A percentile compares a stretch with the other conserved stretches of the same genome.
These are phyloP conservation scores for Staurois parvus DNA, from an alignment of 2,797 vertebrate species.

Conservation along the genomic window DNA sequence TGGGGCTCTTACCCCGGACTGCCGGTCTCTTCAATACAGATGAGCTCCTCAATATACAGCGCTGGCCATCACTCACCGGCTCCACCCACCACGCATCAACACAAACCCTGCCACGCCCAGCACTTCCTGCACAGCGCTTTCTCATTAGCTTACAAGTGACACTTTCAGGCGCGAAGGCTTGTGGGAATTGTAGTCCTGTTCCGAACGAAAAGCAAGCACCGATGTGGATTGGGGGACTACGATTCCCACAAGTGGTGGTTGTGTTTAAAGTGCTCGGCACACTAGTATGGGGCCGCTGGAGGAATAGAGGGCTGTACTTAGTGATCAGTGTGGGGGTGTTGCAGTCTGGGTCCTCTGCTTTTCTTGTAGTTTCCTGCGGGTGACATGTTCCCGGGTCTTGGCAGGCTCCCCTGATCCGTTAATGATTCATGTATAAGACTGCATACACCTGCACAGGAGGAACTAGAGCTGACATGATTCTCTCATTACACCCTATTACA, in stretches of 20 bases:
- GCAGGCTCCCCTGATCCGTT: no score
- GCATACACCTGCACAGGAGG: no score
- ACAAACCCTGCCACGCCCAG: background rate
- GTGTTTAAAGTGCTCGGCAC: background rate
- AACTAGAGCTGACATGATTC: no score
- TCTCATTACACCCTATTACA: no score
- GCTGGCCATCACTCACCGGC: background rate
- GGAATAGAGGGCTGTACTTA: background rate
- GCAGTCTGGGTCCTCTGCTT: background rate
- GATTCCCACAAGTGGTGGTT: slow-evolving; percentile 3
- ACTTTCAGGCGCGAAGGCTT: background rate
- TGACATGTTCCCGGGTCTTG: no score
- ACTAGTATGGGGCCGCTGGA: background rate
- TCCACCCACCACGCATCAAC: background rate
- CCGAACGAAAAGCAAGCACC: fast-evolving
- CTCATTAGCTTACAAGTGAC: slow-evolving; percentile 23
- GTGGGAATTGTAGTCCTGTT: slow-evolving; percentile 29
- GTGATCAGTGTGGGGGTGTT: background rate
- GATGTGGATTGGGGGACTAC: background rate
- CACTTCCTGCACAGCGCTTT: background rate
- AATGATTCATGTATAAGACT: background rate
- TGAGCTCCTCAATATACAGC: background rate
- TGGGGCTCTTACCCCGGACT: background rate
- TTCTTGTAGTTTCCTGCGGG: background rate
- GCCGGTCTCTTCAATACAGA: background rate